phyloP scores from a whole-genome alignment of 1,140 invertebrate genomes.

The Leptinotarsa defecta region DNA sequence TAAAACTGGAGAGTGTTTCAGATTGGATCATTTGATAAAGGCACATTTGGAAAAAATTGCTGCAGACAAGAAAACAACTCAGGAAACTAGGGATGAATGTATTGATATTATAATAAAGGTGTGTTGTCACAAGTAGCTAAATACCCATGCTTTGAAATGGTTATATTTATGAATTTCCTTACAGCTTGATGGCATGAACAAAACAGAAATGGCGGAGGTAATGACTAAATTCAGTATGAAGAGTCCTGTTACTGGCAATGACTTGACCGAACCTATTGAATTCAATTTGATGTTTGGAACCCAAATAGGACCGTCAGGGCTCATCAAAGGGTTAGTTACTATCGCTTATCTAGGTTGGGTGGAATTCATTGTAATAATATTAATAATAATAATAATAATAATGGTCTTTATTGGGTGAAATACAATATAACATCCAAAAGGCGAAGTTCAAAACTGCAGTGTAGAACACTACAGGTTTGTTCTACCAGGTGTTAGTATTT shows the following conservation, averaged over 20 bases:
- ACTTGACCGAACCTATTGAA: slow-evolving; percentile 91
- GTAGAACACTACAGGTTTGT: too few species aligned
- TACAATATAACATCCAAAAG: too few species aligned
- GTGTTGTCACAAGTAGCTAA: slow-evolving; percentile 21
- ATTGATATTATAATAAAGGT: slow-evolving; percentile 79
- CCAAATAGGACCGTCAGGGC: slow-evolving; percentile 93
- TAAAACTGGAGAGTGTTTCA: slow-evolving; percentile 94
- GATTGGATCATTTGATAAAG: slow-evolving; percentile 98
- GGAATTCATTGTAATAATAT: too few species aligned
- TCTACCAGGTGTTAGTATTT: too few species aligned
- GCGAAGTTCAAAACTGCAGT: too few species aligned
- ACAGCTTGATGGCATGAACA: slow-evolving; percentile 82
- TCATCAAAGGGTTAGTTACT: slow-evolving; percentile 76
- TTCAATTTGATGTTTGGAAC: slow-evolving; percentile 99
- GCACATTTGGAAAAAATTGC: slow-evolving; percentile 89
- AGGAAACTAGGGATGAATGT: slow-evolving; percentile 75
- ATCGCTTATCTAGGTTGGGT: not conserved
- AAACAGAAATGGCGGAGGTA: slow-evolving; percentile 85
- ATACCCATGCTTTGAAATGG: too few species aligned
- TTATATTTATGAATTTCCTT: not conserved
- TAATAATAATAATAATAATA: too few species aligned
- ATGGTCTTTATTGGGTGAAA: too few species aligned
- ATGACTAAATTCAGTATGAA: slow-evolving; percentile 91
- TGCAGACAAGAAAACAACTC: slow-evolving; percentile 80
- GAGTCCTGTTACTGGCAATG: slow-evolving; percentile 92